Conservation (phyloP, 2,113 vertebrate species). For the Gallinago jamesoni region DNA sequence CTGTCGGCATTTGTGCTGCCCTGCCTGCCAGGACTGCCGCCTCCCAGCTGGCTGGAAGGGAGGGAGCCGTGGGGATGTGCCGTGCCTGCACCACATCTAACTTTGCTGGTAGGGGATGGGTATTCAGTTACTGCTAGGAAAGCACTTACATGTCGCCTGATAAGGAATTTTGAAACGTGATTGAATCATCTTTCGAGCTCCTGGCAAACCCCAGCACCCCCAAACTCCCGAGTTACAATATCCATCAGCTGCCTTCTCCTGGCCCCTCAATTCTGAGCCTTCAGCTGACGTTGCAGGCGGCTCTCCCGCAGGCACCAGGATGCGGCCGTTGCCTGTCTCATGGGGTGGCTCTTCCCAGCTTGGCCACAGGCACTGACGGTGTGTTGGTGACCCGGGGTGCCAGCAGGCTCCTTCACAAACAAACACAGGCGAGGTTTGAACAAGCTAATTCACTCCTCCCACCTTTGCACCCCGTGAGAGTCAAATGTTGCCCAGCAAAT, state of each 20-base stretch:
- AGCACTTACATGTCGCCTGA: not conserved
- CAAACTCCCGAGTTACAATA: not conserved
- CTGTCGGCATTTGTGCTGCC: not conserved
- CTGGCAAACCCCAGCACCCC: not conserved
- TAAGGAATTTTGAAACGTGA: not conserved
- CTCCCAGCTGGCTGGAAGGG: not conserved
- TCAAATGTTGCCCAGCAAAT: not conserved
- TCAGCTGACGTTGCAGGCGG: not conserved
- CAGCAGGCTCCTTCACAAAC: not conserved
- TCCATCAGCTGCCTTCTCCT: not conserved
- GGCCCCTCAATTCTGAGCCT: not conserved
- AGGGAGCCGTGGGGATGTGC: not conserved
- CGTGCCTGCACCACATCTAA: not conserved
- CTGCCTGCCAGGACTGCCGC: not conserved
- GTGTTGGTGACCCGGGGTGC: not conserved
- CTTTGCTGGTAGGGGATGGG: accelerated
- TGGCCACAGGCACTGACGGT: too few species aligned
- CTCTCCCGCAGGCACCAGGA: not conserved
- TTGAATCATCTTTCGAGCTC: not conserved
- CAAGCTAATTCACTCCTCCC: not conserved
- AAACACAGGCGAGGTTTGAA: not conserved
- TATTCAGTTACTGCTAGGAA: not conserved
- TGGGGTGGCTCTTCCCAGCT: not conserved
- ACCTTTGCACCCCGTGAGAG: not conserved
- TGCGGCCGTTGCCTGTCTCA: not conserved